Base-by-base conservation (phyloP, 2,888 invertebrate species). In the Drosophila mayaguana region DNA sequence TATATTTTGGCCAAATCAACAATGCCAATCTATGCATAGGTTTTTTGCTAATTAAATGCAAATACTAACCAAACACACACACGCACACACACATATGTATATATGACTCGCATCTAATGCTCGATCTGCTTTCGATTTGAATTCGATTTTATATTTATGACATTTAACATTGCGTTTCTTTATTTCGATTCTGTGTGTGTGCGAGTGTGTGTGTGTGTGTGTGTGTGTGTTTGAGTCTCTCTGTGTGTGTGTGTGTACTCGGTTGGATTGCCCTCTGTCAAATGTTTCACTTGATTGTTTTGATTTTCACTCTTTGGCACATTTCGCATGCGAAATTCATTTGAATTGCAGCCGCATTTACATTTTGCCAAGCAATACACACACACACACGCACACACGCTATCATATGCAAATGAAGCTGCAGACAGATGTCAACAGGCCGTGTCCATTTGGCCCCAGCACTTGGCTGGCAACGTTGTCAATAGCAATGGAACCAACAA, bases 121-220 rank as follows among this genome's bases (percentile, higher is more conserved):
- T 80, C 64, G 75, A 63, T 80, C 67, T 81, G 75, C 57, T 85
- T 85, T 87, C 87, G 81, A 85, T 85, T 85, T 86, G 89, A 83
- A 86, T 85, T 88, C 81, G 72, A 85, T 85, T 85, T 88, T 80
- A 83, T 85, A 85, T 85, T 88, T 85, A 85, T 85, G 89, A 88
- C 87, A 88, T 86, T 88, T 81, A 51, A 38, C 25, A 55, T 62
- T 77, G 57, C 45, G 40, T 61, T 74, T 45, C 48, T 63, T 74
- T 57, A 36, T 67, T 61, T 74, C 50, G 22, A 51, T 38, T 40
- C 9, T 38, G 6, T 38, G 3, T 38, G 16, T 3, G 48, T 28
- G 14, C 14, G 14, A 14, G 3, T 3, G 5, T 32, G 14, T 7
- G 22, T 3, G 22, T 25, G 22, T 14, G 16, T 46, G 22, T 22